phyloP scores from a whole-genome alignment of 2,888 invertebrate species.

The Galerucella calmariensis region DNA sequence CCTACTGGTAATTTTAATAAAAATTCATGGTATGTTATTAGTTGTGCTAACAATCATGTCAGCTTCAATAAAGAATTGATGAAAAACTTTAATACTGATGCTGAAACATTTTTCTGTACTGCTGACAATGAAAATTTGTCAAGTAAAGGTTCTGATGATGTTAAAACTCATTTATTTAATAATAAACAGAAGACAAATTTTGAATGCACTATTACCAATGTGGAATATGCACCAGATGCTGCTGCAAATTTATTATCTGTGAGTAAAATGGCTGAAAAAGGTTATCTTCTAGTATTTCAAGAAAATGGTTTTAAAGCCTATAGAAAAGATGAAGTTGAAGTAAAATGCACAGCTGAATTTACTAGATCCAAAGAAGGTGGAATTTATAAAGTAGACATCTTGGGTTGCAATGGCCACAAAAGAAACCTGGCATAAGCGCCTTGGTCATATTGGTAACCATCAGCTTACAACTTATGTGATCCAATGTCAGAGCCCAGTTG shows the following conservation, averaged over 20 bases:
- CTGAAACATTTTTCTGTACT: not conserved
- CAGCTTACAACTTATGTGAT: too few relatives aligned
- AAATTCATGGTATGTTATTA: slow-evolving; percentile 3
- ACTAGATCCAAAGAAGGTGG: not conserved
- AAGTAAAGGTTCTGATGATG: too few relatives aligned
- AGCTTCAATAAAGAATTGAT: slow-evolving; percentile 3
- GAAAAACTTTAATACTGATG: not conserved
- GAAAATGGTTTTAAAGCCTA: slow-evolving; percentile 15
- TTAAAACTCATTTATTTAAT: not conserved
- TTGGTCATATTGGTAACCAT: not conserved
- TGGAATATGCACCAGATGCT: slow-evolving; percentile 3
- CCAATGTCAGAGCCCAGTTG: too few relatives aligned
- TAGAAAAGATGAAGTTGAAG: not conserved
- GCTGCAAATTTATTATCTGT: slow-evolving; percentile 9
- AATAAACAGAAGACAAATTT: not conserved
- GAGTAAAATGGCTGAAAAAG: not conserved
- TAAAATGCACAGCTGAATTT: not conserved
- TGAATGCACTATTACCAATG: slow-evolving; percentile 9
- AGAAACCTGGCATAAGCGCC: not conserved
- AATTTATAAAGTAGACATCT: slow-evolving; percentile 4
- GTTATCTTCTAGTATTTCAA: not conserved
- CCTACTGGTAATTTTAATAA: slow-evolving; percentile 3
- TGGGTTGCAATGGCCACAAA: not conserved
- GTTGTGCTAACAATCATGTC: slow-evolving; percentile 11
- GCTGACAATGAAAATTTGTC: not conserved